Percentiles rank a stretch among this genome's conserved stretches.
These are phyloP conservation scores for Heliconius congener DNA, from an alignment of 1,140 invertebrate species.

Conservation along the genomic window DNA sequence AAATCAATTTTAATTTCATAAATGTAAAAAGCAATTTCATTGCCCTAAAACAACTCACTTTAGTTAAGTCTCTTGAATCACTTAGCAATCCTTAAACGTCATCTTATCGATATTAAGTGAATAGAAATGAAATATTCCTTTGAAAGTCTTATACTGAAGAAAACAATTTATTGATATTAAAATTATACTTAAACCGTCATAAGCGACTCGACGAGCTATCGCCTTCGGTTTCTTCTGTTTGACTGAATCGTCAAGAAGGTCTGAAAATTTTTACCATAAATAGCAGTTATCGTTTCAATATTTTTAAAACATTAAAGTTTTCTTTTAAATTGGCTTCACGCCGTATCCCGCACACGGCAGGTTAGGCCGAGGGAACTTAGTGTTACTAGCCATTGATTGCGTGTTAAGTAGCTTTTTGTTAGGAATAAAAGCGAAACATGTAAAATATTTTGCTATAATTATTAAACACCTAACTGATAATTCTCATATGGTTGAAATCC, in stretches of 20 bases:
- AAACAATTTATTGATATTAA: constrained; percentile 10
- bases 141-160: not conserved
- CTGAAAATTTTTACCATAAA: not conserved
- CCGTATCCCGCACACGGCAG: too few species aligned
- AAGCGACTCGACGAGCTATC: not conserved
- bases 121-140: not conserved
- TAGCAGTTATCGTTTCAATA: not conserved
- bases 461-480: too few species aligned
- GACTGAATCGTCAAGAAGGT: not conserved
- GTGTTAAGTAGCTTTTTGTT: too few species aligned
- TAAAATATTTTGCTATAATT: too few species aligned
- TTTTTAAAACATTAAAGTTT: too few species aligned
- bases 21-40: not conserved
- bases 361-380: too few species aligned
- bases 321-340: too few species aligned
- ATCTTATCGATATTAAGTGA: constrained; percentile 1
- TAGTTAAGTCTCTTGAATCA: not conserved
- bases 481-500: too few species aligned
- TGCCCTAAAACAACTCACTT: not conserved
- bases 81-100: not conserved
- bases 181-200: not conserved
- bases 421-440: too few species aligned
- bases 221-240: not conserved
- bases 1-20: too few species aligned
- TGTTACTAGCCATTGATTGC: too few species aligned